Percentiles rank a stretch among this genome's conserved stretches.
Evolutionary conservation across 2,888 invertebrate species (phyloP).

Genomic region (Cephus spinipes): DNA sequence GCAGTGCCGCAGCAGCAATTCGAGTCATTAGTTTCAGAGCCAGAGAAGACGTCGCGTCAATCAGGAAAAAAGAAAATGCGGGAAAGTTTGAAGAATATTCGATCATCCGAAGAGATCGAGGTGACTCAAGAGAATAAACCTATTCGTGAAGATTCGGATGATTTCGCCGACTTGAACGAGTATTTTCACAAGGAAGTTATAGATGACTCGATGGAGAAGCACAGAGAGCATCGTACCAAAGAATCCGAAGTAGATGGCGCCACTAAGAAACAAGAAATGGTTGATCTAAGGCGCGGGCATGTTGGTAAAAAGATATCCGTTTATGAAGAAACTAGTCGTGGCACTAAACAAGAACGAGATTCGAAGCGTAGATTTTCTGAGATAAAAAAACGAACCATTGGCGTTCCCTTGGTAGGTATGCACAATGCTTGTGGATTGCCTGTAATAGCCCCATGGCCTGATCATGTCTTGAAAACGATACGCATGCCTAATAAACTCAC

Average conservation of each 20-base stretch:
- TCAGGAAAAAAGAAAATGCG: not conserved
- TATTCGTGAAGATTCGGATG: not conserved
- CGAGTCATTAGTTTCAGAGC: conserved; percentile 42
- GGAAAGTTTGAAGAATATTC: not conserved
- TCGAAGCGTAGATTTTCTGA: conserved; percentile 19
- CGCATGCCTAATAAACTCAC: conserved; percentile 19
- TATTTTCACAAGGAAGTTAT: not conserved
- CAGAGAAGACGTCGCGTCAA: conserved; percentile 20
- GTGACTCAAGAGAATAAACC: too few relatives aligned
- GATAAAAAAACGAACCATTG: conserved; percentile 44
- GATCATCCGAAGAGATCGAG: not conserved
- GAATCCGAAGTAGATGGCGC: not conserved
- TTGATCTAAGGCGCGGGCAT: conserved; percentile 41
- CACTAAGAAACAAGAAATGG: conserved; percentile 9
- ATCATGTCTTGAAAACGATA: conserved; percentile 19
- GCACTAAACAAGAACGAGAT: conserved; percentile 18
- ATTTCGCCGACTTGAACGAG: not conserved
- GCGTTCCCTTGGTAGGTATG: conserved; percentile 63
- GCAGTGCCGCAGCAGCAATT: conserved; percentile 40
- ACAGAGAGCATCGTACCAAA: not conserved
- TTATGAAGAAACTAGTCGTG: conserved; percentile 52
- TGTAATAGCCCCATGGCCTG: conserved; percentile 44
- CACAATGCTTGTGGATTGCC: conserved; percentile 57
- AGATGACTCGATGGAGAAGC: not conserved
- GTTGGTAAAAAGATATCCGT: conserved; percentile 57